A percentile compares a stretch with the other conserved stretches of the same genome.
phyloP scores from a whole-genome alignment of 2,888 invertebrate genomes.

The Euproctis similis region DNA sequence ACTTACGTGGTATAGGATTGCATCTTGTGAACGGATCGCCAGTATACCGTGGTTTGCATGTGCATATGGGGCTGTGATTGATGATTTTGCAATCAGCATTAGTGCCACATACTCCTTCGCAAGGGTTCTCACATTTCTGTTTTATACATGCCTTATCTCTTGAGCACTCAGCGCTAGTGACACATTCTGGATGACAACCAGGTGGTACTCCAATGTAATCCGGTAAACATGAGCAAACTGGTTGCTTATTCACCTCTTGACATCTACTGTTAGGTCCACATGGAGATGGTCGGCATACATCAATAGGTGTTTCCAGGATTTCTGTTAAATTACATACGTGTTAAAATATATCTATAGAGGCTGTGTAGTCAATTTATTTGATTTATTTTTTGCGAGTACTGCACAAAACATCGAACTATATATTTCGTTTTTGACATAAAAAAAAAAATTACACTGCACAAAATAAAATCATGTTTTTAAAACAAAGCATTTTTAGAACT shows the following conservation, averaged over 20 bases:
- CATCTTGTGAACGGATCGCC: slow-evolving; percentile 82
- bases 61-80: slow-evolving; percentile 87
- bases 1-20: slow-evolving; percentile 70
- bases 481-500: slow-evolving; percentile 33
- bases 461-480: too few species aligned
- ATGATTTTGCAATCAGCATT: slow-evolving; percentile 83
- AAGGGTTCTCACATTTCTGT: slow-evolving; percentile 86
- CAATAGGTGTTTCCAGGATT: slow-evolving; percentile 37
- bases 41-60: slow-evolving; percentile 78
- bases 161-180: slow-evolving; percentile 84
- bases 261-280: slow-evolving; percentile 87
- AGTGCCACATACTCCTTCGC: slow-evolving; percentile 80
- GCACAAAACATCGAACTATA: too few species aligned
- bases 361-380: too few species aligned
- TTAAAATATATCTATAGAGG: slow-evolving; percentile 4
- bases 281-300: slow-evolving; percentile 82
- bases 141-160: slow-evolving; percentile 83
- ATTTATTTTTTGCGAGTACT: too few species aligned
- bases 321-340: slow-evolving; percentile 25
- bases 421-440: too few species aligned
- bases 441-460: too few species aligned
- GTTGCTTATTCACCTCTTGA: slow-evolving; percentile 81
- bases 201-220: slow-evolving; percentile 83
- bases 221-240: slow-evolving; percentile 84
- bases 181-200: slow-evolving; percentile 86